phyloP scores from a whole-genome alignment of 2,113 vertebrate genomes.

The Pavo muticus region DNA sequence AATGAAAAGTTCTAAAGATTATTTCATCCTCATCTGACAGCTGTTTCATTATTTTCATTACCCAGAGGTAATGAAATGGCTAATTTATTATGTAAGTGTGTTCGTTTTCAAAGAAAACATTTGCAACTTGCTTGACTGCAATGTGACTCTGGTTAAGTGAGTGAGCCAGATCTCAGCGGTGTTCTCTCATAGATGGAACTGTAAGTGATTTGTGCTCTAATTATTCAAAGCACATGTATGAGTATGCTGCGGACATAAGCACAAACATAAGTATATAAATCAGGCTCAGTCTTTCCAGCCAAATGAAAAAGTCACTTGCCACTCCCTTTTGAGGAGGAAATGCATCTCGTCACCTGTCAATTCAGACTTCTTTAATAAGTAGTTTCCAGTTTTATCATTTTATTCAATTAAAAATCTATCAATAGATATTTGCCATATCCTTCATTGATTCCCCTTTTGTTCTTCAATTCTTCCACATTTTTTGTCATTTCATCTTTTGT shows the following conservation, averaged over 20 bases:
- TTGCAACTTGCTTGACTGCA: not conserved
- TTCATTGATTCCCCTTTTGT: not conserved
- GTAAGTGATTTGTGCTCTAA: not conserved
- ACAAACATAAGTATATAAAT: not conserved
- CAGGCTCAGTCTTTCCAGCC: not conserved
- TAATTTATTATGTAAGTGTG: not conserved
- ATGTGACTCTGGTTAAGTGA: not conserved
- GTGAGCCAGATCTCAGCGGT: not conserved
- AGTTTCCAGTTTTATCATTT: not conserved
- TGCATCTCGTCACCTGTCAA: not conserved
- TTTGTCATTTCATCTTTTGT: not conserved
- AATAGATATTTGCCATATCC: not conserved
- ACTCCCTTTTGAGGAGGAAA: not conserved
- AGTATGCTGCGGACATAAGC: not conserved
- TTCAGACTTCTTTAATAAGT: not conserved
- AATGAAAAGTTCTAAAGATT: not conserved
- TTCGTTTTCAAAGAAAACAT: not conserved
- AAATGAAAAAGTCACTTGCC: not conserved
- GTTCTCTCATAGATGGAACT: not conserved
- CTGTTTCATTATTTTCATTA: not conserved
- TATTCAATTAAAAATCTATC: not conserved
- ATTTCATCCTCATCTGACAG: not conserved
- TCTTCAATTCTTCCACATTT: not conserved
- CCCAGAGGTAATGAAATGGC: not conserved
- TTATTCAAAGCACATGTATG: not conserved